A percentile compares a stretch with the other conserved stretches of the same genome.
These are phyloP conservation scores for Hippasteria phrygiana DNA, from an alignment of 53 echinoderm and acorn worm species.

Conservation along the genomic window DNA sequence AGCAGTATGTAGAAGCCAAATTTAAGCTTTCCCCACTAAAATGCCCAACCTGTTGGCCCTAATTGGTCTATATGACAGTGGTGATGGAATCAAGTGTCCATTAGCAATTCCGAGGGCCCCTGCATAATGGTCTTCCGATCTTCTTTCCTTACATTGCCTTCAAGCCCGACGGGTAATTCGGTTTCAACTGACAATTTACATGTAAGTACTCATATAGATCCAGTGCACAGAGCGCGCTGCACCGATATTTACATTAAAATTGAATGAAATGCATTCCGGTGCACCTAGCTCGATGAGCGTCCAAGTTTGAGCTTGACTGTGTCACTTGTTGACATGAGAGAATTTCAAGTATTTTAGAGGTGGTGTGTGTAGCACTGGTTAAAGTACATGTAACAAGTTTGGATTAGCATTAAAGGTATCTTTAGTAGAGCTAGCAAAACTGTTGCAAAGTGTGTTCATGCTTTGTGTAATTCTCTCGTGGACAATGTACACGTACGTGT, in stretches of 20 bases:
- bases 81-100: neutral
- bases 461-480: no score
- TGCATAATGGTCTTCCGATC: neutral
- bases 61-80: neutral
- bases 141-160: neutral
- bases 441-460: no score
- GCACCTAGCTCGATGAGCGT: neutral
- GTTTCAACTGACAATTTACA: neutral
- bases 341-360: neutral
- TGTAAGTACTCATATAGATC: neutral
- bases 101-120: slow-evolving; percentile 1
- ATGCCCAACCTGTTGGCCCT: neutral
- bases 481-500: no score
- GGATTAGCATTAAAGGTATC: no score
- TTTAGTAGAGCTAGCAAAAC: no score
- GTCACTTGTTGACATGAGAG: neutral
- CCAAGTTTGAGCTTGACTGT: neutral
- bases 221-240: neutral
- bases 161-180: neutral
- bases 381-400: neutral
- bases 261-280: neutral
- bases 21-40: neutral
- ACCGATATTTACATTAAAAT: neutral
- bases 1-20: no score
- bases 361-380: neutral